Base-by-base conservation (phyloP, 2,113 vertebrate species). In the Erpornis zantholeuca region DNA sequence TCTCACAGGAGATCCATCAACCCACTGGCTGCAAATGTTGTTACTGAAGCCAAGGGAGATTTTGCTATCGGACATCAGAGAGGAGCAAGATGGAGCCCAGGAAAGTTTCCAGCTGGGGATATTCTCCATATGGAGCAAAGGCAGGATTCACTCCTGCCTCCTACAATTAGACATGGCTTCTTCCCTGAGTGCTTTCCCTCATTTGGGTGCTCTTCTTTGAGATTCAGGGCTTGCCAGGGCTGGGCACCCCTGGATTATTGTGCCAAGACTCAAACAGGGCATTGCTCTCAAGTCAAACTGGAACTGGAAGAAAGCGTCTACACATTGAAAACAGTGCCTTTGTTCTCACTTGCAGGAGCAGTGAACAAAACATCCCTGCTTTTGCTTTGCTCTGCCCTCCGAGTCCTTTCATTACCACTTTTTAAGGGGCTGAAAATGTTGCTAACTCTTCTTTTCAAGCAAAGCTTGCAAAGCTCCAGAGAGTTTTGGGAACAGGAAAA, bases 391-490 rank as follows among this genome's bases (percentile, higher is more conserved):
- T 70, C 40, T 90, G 64, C 72, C 72, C 47, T n/a, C 31, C 3
- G n/a, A 94, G 49, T 68, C 85, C 72, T 93, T 94, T 95, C 88
- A 92, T 75, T 86, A 44, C 72, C 4, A 35, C 61, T 88, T 93
- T 94, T 93, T 93, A 88, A 93, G 70, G n/a, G 36, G 60, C 63
- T 78, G 64, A 88, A 96, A 92, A 94, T 78, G 83, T 80, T 90
- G 81, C 82, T 88, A 83, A 56, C 72, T 93, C 69, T 57, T 89
- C 86, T 79, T 85, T 88, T 94, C 90, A 93, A 81, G 70, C 29
- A 88, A 65, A 50, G 44, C 53, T 72, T 71, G 73, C 77, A 91
- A 88, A 86, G 81, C 36, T 88, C 76, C 64, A 75, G 64, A 89
- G 83, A 90, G 33, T 66, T 93, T 69, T 18, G 3, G 38, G 70